Evolutionary conservation across 2,113 vertebrate species (phyloP).

Genomic region (Ammospiza nelsoni): DNA sequence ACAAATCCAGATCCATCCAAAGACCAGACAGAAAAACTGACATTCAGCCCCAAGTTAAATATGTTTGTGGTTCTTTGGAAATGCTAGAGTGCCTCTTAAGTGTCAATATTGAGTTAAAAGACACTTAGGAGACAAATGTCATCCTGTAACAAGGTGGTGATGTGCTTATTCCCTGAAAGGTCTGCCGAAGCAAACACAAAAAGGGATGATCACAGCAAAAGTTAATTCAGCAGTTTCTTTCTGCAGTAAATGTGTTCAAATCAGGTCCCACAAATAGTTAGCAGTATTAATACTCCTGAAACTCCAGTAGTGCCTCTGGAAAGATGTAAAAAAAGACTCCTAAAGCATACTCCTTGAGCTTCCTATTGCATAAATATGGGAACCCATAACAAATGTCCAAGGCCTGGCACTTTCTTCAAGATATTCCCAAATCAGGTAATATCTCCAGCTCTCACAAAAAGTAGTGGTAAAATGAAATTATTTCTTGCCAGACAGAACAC

Average conservation of each 20-base stretch:
- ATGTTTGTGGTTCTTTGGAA: fast-evolving
- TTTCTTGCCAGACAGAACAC: background rate
- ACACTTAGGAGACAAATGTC: background rate
- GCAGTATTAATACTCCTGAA: background rate
- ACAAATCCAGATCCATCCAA: background rate
- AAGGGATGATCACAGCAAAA: background rate
- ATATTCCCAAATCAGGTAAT: background rate
- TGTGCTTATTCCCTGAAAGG: background rate
- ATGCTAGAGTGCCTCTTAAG: background rate
- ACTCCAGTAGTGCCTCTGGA: background rate
- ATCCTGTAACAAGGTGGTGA: background rate
- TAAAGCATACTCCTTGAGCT: background rate
- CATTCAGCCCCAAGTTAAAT: background rate
- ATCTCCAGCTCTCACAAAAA: background rate
- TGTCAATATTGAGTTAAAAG: background rate
- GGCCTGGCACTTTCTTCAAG: background rate
- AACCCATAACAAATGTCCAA: background rate
- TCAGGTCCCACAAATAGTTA: background rate
- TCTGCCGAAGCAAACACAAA: background rate
- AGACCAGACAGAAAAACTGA: background rate
- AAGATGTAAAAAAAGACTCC: background rate
- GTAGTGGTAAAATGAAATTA: background rate
- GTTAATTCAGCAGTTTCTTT: background rate
- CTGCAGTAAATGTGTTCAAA: background rate
- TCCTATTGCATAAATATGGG: background rate